Conservation (phyloP, 2,113 vertebrate genomes). For the Otocyon megalotis region DNA sequence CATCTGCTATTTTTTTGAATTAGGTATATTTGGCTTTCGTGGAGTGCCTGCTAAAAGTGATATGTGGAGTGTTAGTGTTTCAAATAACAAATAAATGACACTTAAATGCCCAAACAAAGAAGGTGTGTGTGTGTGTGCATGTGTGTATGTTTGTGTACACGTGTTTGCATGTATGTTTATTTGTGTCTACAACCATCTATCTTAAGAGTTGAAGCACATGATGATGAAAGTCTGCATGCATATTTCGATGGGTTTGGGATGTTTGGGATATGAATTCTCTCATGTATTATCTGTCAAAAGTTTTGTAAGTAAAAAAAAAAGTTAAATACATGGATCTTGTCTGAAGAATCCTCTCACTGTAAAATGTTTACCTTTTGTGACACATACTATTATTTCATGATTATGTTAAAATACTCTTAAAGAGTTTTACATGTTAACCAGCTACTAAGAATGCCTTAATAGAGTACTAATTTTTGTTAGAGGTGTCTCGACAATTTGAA, state of each 20-base stretch:
- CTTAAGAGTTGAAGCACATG: background rate
- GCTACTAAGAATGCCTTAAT: slow-evolving; percentile 92
- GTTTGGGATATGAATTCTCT: slow-evolving; percentile 68
- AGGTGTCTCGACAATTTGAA: slow-evolving; percentile 92
- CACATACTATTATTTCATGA: slow-evolving; percentile 91
- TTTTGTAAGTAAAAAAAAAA: slow-evolving; percentile 86
- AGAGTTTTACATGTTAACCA: slow-evolving; percentile 92
- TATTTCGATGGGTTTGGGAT: slow-evolving; percentile 26
- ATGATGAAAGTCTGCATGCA: background rate
- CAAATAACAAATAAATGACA: slow-evolving; percentile 62
- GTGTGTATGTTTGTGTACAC: background rate
- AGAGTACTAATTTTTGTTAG: slow-evolving; percentile 94
- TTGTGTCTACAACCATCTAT: background rate
- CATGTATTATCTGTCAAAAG: slow-evolving; percentile 80
- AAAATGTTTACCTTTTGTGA: slow-evolving; percentile 92
- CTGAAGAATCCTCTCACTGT: slow-evolving; percentile 87
- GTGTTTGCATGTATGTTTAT: background rate
- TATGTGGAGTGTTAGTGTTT: slow-evolving; percentile 3
- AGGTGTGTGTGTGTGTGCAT: background rate
- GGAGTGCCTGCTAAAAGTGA: slow-evolving; percentile 53
- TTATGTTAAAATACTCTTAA: slow-evolving; percentile 92
- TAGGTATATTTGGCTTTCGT: background rate
- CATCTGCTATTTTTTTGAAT: slow-evolving; percentile 50
- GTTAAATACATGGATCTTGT: slow-evolving; percentile 86
- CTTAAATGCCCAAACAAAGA: slow-evolving; percentile 27